A percentile compares a stretch with the other conserved stretches of the same genome.
Evolutionary conservation across 2,113 vertebrate species (phyloP).

Genomic region (Columba janthina): DNA sequence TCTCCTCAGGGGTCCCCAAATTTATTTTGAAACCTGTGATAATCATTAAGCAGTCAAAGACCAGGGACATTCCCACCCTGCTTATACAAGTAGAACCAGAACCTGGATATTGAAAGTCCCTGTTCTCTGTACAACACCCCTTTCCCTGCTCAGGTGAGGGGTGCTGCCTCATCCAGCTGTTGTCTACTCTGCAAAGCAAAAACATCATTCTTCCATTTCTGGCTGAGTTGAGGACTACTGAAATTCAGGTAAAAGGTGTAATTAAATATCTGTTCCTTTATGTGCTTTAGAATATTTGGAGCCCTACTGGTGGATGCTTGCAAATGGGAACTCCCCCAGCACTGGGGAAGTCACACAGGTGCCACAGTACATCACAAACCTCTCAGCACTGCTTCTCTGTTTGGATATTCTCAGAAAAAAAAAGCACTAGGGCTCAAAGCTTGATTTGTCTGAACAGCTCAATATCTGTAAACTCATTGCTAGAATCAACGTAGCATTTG

Average conservation of each 20-base stretch:
- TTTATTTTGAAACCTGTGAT: background rate
- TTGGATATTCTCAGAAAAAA: background rate
- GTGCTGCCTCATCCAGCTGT: background rate
- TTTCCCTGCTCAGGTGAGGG: background rate
- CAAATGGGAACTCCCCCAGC: background rate
- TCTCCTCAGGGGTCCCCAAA: background rate
- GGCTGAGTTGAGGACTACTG: background rate
- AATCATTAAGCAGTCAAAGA: background rate
- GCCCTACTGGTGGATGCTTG: background rate
- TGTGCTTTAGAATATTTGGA: background rate
- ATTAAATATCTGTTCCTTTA: background rate
- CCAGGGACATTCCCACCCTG: background rate
- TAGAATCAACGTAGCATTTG: background rate
- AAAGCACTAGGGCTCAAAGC: background rate
- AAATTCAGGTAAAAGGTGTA: background rate
- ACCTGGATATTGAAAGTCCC: background rate
- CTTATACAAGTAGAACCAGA: background rate
- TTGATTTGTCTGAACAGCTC: background rate
- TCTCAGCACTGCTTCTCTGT: background rate
- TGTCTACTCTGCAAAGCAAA: background rate
- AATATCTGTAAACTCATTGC: background rate
- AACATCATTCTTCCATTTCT: background rate
- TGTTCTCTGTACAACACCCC: background rate
- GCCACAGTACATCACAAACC: background rate
- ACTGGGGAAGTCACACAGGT: background rate